A percentile compares a stretch with the other conserved stretches of the same genome.
These are phyloP conservation scores for Actinia tenebrosa DNA, from an alignment of 64 coral and sea anemone genomes.

Conservation along the genomic window DNA sequence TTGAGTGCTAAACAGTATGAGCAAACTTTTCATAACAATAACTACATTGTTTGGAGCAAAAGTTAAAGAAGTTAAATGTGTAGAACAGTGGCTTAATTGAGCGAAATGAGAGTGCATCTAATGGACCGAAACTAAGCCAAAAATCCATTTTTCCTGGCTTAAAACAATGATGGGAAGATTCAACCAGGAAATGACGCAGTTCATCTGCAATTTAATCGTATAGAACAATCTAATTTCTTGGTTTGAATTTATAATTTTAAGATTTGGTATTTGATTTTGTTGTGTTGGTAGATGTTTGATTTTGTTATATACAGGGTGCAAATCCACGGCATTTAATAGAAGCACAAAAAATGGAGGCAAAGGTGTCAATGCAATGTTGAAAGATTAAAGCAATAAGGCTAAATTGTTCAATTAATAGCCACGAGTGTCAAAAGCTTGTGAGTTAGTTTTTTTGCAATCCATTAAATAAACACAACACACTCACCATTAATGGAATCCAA, in stretches of 20 bases:
- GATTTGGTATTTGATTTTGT: not conserved
- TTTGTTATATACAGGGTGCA: too few species aligned
- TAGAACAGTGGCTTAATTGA: not conserved
- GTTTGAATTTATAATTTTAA: not conserved
- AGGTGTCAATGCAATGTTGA: not conserved
- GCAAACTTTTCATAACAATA: too few species aligned
- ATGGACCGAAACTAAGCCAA: not conserved
- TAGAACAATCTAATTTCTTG: not conserved
- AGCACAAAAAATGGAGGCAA: not conserved
- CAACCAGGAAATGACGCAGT: not conserved
- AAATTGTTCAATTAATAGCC: not conserved
- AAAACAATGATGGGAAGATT: not conserved
- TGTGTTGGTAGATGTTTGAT: not conserved
- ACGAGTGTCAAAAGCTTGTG: not conserved
- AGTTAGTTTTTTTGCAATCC: not conserved
- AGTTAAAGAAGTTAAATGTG: not conserved
- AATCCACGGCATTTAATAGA: too few species aligned
- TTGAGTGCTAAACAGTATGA: too few species aligned
- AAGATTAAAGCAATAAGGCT: not conserved
- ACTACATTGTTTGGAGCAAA: not conserved
- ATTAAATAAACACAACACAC: not conserved
- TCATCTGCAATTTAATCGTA: not conserved
- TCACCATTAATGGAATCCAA: conserved; percentile 90
- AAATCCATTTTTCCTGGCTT: not conserved
- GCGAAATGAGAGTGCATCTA: not conserved